A percentile compares a stretch with the other conserved stretches of the same genome.
Evolutionary conservation across 2,888 invertebrate genomes (phyloP).

Genomic region (Seira sanloemensis): DNA sequence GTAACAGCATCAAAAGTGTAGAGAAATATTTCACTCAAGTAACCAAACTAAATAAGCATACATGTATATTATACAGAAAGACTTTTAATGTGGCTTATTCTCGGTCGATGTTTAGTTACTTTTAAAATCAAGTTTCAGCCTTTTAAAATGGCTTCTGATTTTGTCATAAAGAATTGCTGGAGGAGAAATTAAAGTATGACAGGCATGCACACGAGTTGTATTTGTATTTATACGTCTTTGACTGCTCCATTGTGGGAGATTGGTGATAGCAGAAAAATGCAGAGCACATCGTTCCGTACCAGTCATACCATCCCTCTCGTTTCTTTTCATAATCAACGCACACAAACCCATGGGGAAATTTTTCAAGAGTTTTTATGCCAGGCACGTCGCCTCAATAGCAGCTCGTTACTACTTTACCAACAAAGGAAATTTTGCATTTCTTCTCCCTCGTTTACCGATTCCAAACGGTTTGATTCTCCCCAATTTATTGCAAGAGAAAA

Average conservation of each 20-base stretch:
- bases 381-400: constrained; percentile 71
- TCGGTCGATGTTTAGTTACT: neutral
- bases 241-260: neutral
- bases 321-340: neutral
- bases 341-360: constrained; percentile 33
- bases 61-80: neutral
- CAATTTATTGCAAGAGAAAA: no score
- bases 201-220: neutral
- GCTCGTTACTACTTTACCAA: constrained; percentile 66
- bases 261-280: constrained; percentile 1
- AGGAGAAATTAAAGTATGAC: neutral
- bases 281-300: neutral
- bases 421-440: constrained; percentile 31
- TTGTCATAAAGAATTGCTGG: neutral
- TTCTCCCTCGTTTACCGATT: constrained; percentile 19
- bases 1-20: neutral
- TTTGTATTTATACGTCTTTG: neutral
- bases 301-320: neutral
- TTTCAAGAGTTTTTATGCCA: constrained; percentile 58
- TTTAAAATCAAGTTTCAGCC: neutral
- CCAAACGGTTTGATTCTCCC: neutral
- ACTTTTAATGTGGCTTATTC: neutral
- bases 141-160: neutral
- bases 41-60: neutral
- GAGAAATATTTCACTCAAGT: neutral